Percentiles rank a stretch among this genome's conserved stretches.
phyloP scores from a whole-genome alignment of 2,113 vertebrate species.

The Sceloporus undulatus region DNA sequence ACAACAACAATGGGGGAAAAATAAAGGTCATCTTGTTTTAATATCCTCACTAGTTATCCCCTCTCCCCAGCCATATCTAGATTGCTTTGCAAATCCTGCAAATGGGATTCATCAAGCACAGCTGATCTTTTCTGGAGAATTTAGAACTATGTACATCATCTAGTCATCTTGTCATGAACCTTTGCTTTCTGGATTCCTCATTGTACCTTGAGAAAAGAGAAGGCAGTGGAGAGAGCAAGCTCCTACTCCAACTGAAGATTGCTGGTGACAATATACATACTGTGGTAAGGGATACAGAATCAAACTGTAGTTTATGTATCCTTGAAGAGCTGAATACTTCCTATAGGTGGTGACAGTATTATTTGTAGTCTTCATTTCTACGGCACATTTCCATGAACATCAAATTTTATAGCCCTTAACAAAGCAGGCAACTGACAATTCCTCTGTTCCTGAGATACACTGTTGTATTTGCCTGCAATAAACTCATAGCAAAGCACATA shows the following conservation, averaged over 20 bases:
- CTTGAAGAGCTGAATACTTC: not conserved
- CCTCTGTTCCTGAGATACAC: not conserved
- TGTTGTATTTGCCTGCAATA: slow-evolving; percentile 19
- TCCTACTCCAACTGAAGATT: not conserved
- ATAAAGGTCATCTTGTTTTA: not conserved
- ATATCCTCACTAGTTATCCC: slow-evolving; percentile 4
- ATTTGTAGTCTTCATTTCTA: slow-evolving; percentile 17
- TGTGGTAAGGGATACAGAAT: not conserved
- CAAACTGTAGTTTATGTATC: not conserved
- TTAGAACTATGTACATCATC: not conserved
- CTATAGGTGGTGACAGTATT: not conserved
- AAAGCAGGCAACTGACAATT: slow-evolving; percentile 9
- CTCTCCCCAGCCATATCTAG: too few species aligned
- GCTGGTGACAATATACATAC: not conserved
- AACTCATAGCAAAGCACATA: slow-evolving; percentile 27
- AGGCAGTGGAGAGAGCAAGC: not conserved
- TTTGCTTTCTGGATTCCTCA: not conserved
- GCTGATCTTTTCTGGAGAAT: slow-evolving; percentile 1
- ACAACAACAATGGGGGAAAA: not conserved
- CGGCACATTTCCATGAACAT: not conserved
- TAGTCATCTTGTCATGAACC: slow-evolving; percentile 20
- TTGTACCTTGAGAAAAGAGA: slow-evolving; percentile 4
- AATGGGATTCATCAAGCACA: slow-evolving; percentile 24
- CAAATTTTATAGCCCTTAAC: slow-evolving; percentile 25
- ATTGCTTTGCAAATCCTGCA: slow-evolving; percentile 46